Percentiles rank a stretch among this genome's conserved stretches.
Evolutionary conservation across 2,113 vertebrate genomes (phyloP).

Genomic region (Rhinolophus ferrumequinum): DNA sequence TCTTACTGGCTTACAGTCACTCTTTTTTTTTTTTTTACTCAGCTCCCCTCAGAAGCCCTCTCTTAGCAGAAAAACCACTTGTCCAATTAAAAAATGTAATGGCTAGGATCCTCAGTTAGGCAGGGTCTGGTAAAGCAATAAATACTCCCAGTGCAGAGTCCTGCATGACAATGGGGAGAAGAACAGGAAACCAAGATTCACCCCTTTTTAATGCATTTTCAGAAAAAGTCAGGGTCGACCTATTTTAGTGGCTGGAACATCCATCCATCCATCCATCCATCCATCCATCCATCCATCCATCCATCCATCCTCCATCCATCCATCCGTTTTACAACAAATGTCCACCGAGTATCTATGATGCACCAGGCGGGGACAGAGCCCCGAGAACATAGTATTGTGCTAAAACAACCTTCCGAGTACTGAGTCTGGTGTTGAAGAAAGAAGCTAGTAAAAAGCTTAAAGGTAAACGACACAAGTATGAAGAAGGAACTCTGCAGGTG

Average conservation of each 20-base stretch:
- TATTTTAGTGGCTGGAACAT: background rate
- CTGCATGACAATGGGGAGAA: background rate
- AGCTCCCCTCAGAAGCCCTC: background rate
- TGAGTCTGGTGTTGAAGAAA: background rate
- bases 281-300: background rate
- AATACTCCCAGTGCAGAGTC: background rate
- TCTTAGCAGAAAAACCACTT: background rate
- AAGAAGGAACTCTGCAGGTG: background rate
- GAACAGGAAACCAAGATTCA: background rate
- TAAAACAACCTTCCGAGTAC: background rate
- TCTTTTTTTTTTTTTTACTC: background rate
- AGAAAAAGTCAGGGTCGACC: background rate
- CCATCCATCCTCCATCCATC: no score
- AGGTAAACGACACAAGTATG: background rate
- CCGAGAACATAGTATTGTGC: background rate
- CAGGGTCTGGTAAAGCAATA: background rate
- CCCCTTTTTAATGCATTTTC: background rate
- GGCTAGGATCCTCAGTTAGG: background rate
- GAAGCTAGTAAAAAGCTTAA: background rate
- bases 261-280: no score
- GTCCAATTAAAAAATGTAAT: background rate
- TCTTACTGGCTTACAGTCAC: slow-evolving; percentile 11
- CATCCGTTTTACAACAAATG: background rate
- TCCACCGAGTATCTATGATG: background rate
- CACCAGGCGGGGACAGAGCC: background rate